phyloP scores from a whole-genome alignment of 2,888 invertebrate genomes.

The Laothoe populi region DNA sequence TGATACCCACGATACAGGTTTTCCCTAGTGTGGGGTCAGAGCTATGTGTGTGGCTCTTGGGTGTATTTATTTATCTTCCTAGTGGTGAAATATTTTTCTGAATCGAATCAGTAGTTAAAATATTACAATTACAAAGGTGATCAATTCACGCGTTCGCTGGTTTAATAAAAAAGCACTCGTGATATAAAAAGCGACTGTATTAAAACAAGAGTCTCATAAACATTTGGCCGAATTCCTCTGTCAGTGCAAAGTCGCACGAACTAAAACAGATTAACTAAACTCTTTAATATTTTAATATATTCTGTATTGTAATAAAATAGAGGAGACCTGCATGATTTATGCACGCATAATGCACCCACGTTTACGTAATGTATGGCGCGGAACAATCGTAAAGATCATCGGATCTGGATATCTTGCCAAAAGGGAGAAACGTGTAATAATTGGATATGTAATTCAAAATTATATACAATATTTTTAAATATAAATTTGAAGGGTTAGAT shows the following conservation, averaged over 20 bases:
- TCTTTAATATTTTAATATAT: constrained; percentile 10
- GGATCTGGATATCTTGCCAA: constrained; percentile 35
- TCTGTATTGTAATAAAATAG: neutral
- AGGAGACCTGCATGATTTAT: constrained; percentile 33
- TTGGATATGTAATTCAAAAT: neutral
- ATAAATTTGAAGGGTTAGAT: no score
- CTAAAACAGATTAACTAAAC: constrained; percentile 4
- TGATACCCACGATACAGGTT: no score
- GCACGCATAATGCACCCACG: constrained; percentile 30
- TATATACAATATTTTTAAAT: no score
- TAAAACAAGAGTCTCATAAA: neutral
- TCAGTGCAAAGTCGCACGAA: neutral
- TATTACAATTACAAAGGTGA: no score
- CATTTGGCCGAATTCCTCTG: neutral
- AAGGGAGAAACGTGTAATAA: constrained; percentile 1
- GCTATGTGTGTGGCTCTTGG: no score
- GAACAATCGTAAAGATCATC: constrained; percentile 35
- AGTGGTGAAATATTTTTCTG: no score
- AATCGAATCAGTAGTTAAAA: no score
- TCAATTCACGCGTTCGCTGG: no score
- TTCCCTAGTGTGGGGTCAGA: no score
- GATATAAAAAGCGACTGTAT: neutral
- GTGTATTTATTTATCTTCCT: no score
- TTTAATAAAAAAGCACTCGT: no score
- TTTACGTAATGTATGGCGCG: constrained; percentile 30